Evolutionary conservation across 2,113 vertebrate genomes (phyloP), one percentile per base, ranked within the genome.

Genomic region (Notothenia coriiceps): DNA sequence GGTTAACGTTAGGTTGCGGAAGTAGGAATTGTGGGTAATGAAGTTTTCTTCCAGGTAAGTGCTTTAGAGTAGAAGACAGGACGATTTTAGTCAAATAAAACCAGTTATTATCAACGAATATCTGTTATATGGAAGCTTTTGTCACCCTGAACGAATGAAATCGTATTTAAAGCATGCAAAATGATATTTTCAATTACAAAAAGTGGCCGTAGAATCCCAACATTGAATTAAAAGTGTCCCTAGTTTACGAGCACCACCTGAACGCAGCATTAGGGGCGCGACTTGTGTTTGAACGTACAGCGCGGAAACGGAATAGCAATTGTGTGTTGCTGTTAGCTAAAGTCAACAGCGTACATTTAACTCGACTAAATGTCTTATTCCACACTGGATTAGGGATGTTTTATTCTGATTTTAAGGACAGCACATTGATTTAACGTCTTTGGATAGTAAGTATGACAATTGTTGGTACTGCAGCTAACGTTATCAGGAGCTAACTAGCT

Each of bases 1-100:
- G 10, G 29, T 40, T 18, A 10, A 61, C 17, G 17, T 17, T n/a
- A 22, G 40, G 25, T 55, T 74, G 59, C 81, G 88, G 89, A 90
- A 88, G 79, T 71, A 33, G 44, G 88, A 77, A 89, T 89, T 92
- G 20, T 94, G 94, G 94, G 92, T 87, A 25, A 73, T 93, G 91
- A 50, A 83, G 90, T 93, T 79, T 2, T 72, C 6, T 18, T 9
- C 17, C 0, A 0, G 7, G 35, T 17, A 18, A 14, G 11, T 3
- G 25, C 12, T 11, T 0, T 8, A 5, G 5, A n/a, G n/a, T 2
- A 12, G 49, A 29, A 40, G 57, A 64, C 22, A 6, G 17, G 11
- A 3, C 14, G 11, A 10, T 56, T 29, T 50, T 0, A 8, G 7
- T 22, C 2, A 0, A 9, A 17, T 20, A 15, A 7, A 35, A 66